A percentile compares a stretch with the other conserved stretches of the same genome.
phyloP scores from a whole-genome alignment of 1,140 invertebrate species.

The Meloidogyne hapla region DNA sequence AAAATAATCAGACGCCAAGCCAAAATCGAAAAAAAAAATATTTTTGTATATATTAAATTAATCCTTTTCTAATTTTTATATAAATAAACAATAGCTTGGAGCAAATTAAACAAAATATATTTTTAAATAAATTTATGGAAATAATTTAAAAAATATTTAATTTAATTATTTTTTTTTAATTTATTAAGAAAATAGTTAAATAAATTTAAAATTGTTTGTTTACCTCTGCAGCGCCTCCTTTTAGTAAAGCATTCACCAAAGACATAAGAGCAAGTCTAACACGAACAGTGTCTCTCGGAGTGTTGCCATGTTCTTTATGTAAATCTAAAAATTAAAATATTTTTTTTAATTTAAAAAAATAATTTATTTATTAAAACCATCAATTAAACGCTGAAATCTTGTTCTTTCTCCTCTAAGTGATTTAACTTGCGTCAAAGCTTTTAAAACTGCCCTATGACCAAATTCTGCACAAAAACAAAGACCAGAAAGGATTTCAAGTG shows the following conservation, averaged over 20 bases:
- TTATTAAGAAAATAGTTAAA: no score
- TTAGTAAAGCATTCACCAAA: slow-evolving; percentile 92
- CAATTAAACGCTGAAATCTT: slow-evolving; percentile 78
- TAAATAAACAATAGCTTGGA: no score
- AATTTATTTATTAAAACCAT: slow-evolving; percentile 88
- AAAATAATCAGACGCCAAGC: no score
- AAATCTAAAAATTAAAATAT: slow-evolving; percentile 64
- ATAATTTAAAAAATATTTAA: slow-evolving; percentile 2
- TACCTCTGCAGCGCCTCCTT: slow-evolving; percentile 87
- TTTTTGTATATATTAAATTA: no score
- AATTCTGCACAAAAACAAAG: slow-evolving; percentile 56
- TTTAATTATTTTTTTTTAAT: background rate
- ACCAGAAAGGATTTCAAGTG: slow-evolving; percentile 62
- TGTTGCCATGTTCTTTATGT: slow-evolving; percentile 42
- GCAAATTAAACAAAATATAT: no score
- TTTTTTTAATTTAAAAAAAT: slow-evolving; percentile 74
- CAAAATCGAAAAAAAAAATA: no score
- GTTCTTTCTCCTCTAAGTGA: slow-evolving; percentile 56
- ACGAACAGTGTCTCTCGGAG: slow-evolving; percentile 51
- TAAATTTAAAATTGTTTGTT: background rate
- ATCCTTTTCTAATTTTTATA: no score
- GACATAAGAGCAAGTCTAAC: slow-evolving; percentile 90
- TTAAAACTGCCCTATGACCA: slow-evolving; percentile 55
- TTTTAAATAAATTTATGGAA: background rate
- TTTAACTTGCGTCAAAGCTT: slow-evolving; percentile 57